Percentiles rank a stretch among this genome's conserved stretches.
These are phyloP conservation scores for Cichlasoma orientale DNA, from an alignment of 2,797 vertebrate genomes.

Conservation along the genomic window DNA sequence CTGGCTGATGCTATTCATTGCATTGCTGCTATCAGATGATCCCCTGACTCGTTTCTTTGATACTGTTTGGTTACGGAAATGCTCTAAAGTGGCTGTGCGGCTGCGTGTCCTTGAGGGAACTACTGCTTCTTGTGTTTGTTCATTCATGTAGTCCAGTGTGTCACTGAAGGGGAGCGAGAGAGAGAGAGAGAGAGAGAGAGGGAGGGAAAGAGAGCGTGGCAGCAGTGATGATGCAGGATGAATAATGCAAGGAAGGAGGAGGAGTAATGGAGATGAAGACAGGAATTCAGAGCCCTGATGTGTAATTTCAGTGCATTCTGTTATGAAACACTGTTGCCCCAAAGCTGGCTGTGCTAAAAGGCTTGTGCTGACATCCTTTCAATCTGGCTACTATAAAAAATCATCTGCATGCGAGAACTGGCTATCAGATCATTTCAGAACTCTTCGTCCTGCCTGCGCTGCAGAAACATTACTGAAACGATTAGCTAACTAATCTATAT, in stretches of 20 bases:
- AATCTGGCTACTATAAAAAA: not conserved
- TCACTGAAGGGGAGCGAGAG: slow-evolving; percentile 20
- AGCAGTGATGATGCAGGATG: slow-evolving; percentile 16
- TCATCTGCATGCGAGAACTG: not conserved
- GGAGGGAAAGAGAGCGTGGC: not conserved
- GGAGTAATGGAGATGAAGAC: slow-evolving; percentile 32
- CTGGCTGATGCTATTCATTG: slow-evolving; percentile 18
- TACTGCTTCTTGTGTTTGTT: slow-evolving; percentile 45
- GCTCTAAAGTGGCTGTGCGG: slow-evolving; percentile 52
- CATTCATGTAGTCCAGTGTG: slow-evolving; percentile 41
- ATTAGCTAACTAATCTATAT: not conserved
- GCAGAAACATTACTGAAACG: not conserved
- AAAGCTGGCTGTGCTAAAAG: not conserved
- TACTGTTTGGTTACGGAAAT: slow-evolving; percentile 53
- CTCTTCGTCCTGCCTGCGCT: not conserved
- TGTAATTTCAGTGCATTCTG: not conserved
- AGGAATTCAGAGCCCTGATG: slow-evolving; percentile 27
- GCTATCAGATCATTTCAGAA: not conserved
- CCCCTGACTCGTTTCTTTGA: slow-evolving; percentile 48
- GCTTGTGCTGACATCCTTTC: not conserved
- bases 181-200: not conserved
- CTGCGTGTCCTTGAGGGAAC: slow-evolving; percentile 40
- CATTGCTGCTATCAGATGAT: slow-evolving; percentile 39
- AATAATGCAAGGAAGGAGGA: slow-evolving; percentile 48
- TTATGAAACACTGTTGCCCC: not conserved